A percentile compares a stretch with the other conserved stretches of the same genome.
Evolutionary conservation across 2,797 vertebrate genomes (phyloP).

Genomic region (Columba guinea): DNA sequence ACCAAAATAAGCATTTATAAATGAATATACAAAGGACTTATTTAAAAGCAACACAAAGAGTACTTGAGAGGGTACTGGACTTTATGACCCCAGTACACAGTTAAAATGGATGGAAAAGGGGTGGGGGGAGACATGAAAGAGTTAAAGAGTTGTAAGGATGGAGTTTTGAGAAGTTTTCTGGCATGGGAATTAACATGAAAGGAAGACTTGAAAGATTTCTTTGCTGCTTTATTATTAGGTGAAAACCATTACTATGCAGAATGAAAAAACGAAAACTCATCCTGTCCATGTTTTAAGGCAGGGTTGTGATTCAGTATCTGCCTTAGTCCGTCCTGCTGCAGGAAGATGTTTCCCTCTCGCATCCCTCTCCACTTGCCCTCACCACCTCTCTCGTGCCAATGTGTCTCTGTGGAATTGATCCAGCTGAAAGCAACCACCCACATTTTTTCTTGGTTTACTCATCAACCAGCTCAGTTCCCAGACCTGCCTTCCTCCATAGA

Average conservation of each 20-base stretch:
- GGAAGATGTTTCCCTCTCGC: background rate
- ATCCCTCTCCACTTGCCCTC: background rate
- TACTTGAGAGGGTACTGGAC: conserved; percentile 29
- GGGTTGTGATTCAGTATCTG: background rate
- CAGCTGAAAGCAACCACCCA: background rate
- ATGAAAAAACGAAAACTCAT: background rate
- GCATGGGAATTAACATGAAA: background rate
- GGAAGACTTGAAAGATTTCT: background rate
- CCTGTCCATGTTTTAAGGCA: background rate
- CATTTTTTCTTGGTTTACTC: background rate
- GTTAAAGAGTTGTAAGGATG: conserved; percentile 1
- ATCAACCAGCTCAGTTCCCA: background rate
- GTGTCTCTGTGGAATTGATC: background rate
- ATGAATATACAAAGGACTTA: conserved; percentile 26
- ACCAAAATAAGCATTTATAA: conserved; percentile 51
- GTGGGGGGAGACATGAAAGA: background rate
- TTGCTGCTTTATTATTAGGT: background rate
- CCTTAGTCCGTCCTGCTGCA: background rate
- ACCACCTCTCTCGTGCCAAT: background rate
- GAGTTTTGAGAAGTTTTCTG: background rate
- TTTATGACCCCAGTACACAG: conserved; percentile 12
- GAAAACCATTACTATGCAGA: background rate
- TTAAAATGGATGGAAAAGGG: background rate
- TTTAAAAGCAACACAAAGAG: conserved; percentile 50
- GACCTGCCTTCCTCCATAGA: background rate